A percentile compares a stretch with the other conserved stretches of the same genome.
These are phyloP conservation scores for Echinometra lucunter DNA, from an alignment of 53 echinoderm and acorn worm species.

Conservation along the genomic window DNA sequence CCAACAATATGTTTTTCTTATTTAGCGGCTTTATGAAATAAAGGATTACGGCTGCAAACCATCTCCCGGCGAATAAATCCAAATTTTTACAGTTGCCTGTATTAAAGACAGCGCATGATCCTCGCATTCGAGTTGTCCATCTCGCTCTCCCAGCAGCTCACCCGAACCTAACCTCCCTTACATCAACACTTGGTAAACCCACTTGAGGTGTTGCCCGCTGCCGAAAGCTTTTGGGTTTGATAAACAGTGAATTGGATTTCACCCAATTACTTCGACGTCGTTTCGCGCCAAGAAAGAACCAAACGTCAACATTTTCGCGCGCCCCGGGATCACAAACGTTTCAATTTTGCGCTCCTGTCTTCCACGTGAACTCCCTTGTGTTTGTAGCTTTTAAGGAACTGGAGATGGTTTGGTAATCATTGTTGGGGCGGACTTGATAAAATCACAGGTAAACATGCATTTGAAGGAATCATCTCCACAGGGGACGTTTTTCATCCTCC, in stretches of 20 bases:
- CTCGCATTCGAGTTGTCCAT: neutral
- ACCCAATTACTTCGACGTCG: conserved; percentile 29
- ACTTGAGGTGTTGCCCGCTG: conserved; percentile 17
- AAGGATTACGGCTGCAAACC: neutral
- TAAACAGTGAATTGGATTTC: conserved; percentile 59
- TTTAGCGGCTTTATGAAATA: neutral
- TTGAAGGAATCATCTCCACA: neutral
- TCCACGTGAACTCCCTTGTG: neutral
- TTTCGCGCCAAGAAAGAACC: neutral
- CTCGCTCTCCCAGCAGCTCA: neutral
- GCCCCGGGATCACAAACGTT: conserved; percentile 41
- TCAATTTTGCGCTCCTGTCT: conserved; percentile 25
- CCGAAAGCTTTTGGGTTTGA: conserved; percentile 2
- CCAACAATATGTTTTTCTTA: neutral
- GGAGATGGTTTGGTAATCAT: neutral
- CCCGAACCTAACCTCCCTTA: neutral
- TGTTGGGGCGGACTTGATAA: neutral
- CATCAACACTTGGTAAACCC: neutral
- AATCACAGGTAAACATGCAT: neutral
- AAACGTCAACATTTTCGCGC: conserved; percentile 40
- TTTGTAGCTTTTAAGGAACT: neutral
- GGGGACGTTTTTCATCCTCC: neutral
- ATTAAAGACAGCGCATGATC: neutral
- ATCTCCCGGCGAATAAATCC: neutral
- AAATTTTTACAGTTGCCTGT: neutral